Base-by-base conservation (phyloP, 2,113 vertebrate species). In the Craseonycteris thonglongyai region DNA sequence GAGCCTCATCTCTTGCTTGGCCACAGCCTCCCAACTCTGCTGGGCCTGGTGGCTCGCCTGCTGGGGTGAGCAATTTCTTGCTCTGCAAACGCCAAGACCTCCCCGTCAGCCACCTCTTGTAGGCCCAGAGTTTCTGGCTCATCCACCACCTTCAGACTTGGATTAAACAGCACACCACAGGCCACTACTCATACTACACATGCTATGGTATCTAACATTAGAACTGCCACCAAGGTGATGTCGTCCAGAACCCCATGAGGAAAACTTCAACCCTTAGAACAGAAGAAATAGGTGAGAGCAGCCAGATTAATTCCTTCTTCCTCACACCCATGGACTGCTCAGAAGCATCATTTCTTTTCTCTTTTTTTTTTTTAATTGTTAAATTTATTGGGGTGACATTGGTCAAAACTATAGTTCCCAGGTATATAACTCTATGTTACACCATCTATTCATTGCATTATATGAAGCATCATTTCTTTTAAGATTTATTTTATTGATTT, bases 181-280 rank as follows among this genome's bases (percentile, higher is more conserved):
- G 51, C 33, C 16, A 19, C 38, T 7, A 11, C n/a, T 40, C 30
- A 13, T 18, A 3, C 1, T 15, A 11, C 6, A 9, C 3, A n/a
- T 6, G 38, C 9, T 9, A 19, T 2, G 0, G 16, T 8, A 21
- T 61, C 35, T 11, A 47, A 71, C 13, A 21, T 12, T 22, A n/a
- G n/a, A 61, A 61, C 21, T 13, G 16, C 78, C 65, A 33, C 71
- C 12, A 2, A 49, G 38, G 19, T 5, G 2, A 26, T 6, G 19
- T 6, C 19, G 8, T 49, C 58, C 13, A 71, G 26, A 59, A 28
- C n/a, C 18, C 30, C 1, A 1, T 6, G 2, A 47, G 9, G 35
- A 40, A 21, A 69, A 49, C 8, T 21, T 78, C 63, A 76, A 33
- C 59, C 42, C 45, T 0, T 21, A 8, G 35, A 58, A 54, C 59